phyloP scores from a whole-genome alignment of 2,113 vertebrate species.

The Thunnus maccoyii region DNA sequence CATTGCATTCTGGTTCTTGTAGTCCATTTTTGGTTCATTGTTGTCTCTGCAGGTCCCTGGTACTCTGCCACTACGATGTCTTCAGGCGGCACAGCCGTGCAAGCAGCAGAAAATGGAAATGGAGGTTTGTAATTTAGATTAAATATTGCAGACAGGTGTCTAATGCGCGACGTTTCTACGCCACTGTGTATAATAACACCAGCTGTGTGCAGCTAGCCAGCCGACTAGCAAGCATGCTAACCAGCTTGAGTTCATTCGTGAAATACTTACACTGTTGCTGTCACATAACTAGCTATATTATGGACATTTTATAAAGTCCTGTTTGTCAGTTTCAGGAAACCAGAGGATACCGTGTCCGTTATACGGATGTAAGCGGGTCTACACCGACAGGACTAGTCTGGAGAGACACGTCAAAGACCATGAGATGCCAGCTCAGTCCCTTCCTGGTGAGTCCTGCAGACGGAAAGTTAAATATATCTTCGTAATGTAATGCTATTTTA shows the following conservation, averaged over 20 bases:
- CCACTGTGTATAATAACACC: accelerated
- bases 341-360: constrained; percentile 66
- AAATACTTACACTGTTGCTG: accelerated
- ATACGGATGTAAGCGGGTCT: constrained; percentile 81
- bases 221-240: constrained; percentile 1
- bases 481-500: too few relatives aligned
- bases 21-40: background rate
- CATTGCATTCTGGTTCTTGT: constrained; percentile 39
- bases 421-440: constrained; percentile 74
- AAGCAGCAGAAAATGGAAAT: background rate
- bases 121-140: constrained; percentile 45
- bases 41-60: background rate
- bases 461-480: too few relatives aligned
- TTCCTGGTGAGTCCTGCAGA: constrained; percentile 72
- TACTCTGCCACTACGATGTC: background rate
- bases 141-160: accelerated
- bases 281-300: background rate
- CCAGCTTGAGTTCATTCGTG: too few relatives aligned
- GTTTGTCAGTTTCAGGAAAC: constrained; percentile 49
- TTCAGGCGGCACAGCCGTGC: background rate
- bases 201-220: background rate
- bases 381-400: constrained; percentile 58
- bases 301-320: too few relatives aligned
- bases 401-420: constrained; percentile 79
- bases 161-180: accelerated